A percentile compares a stretch with the other conserved stretches of the same genome.
These are phyloP conservation scores for Molossus alvarezi DNA, from an alignment of 2,797 vertebrate genomes.

Conservation along the genomic window DNA sequence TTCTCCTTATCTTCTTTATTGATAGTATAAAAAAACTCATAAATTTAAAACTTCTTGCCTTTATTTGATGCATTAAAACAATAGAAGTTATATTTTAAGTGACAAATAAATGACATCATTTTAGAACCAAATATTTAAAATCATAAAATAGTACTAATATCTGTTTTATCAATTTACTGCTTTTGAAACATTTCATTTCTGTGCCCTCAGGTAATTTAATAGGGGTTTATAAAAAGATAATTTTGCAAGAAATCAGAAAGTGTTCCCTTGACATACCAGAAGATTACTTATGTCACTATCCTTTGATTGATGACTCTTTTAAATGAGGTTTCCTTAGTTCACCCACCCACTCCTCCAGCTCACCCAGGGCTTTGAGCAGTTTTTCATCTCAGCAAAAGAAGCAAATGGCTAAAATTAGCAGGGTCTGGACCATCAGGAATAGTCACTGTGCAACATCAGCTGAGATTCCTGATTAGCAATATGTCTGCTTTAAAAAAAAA, in stretches of 20 bases:
- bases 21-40: neutral
- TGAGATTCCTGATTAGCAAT: slow-evolving; percentile 50
- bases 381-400: slow-evolving; percentile 55
- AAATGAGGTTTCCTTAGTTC: neutral
- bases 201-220: slow-evolving; percentile 11
- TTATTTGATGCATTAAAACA: slow-evolving; percentile 56
- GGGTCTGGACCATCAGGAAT: neutral
- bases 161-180: slow-evolving; percentile 42
- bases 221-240: slow-evolving; percentile 32
- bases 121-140: slow-evolving; percentile 68
- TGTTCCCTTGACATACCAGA: neutral
- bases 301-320: neutral
- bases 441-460: neutral
- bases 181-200: slow-evolving; percentile 66
- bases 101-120: slow-evolving; percentile 56
- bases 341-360: neutral
- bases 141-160: slow-evolving; percentile 1
- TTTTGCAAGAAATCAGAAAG: slow-evolving; percentile 30
- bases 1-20: slow-evolving; percentile 37
- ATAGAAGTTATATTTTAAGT: slow-evolving; percentile 56
- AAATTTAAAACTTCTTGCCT: slow-evolving; percentile 5
- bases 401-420: slow-evolving; percentile 25
- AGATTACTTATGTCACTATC: neutral
- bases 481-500: slow-evolving; percentile 29
- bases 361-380: slow-evolving; percentile 26